These are phyloP conservation scores for Cassiopea andromeda DNA, from an alignment of 30 jellyfish, hydroid and myxozoan genomes.

Conservation along the genomic window DNA sequence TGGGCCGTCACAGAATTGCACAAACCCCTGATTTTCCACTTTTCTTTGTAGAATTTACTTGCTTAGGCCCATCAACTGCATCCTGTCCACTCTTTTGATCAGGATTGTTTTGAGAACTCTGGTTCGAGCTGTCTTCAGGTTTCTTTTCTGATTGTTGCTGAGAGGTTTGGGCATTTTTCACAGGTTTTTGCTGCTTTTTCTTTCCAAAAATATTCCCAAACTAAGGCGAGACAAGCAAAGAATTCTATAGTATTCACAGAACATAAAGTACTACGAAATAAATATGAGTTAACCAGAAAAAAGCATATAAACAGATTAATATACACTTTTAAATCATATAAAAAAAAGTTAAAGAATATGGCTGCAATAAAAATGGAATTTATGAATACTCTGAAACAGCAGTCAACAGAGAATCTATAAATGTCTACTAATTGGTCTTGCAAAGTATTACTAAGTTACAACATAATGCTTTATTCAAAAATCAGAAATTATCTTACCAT, in stretches of 20 bases:
- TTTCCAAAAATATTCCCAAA: conserved; percentile 57
- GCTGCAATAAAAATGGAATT: too few relatives aligned
- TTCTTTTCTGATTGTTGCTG: background rate
- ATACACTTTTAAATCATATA: too few relatives aligned
- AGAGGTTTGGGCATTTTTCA: background rate
- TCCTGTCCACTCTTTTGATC: conserved; percentile 21
- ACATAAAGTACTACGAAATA: background rate
- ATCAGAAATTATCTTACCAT: too few relatives aligned
- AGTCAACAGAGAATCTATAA: too few relatives aligned
- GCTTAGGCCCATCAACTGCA: conserved; percentile 47
- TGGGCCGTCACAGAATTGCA: conserved; percentile 17
- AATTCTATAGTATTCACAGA: background rate
- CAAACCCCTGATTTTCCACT: conserved; percentile 73
- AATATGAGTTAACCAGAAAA: background rate
- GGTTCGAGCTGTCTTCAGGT: background rate
- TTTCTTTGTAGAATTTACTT: conserved; percentile 32
- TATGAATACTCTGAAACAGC: too few relatives aligned
- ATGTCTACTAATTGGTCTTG: too few relatives aligned
- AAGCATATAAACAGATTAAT: too few relatives aligned
- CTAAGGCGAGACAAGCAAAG: conserved; percentile 3
- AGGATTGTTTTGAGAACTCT: background rate
- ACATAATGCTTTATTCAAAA: too few relatives aligned
- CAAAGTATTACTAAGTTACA: too few relatives aligned
- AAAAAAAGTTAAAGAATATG: too few relatives aligned
- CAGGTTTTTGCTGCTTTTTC: conserved; percentile 43